phyloP scores from a whole-genome alignment of 92 coral and sea anemone species.

The Desmophyllum pertusum region DNA sequence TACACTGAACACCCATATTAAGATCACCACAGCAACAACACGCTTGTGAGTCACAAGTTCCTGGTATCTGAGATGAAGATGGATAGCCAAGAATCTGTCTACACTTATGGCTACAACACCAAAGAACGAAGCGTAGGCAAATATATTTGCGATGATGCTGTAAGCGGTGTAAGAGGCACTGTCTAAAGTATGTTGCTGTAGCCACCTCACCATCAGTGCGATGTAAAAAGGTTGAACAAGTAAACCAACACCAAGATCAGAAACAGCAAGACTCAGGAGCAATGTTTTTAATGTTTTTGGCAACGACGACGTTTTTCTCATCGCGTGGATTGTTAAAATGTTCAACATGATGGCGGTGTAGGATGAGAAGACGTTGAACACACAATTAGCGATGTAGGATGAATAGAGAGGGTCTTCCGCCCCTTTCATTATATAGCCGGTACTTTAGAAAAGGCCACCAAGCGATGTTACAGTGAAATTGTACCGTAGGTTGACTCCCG shows the following conservation, averaged over 20 bases:
- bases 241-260: conserved; percentile 25
- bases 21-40: conserved; percentile 1
- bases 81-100: conserved; percentile 25
- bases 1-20: not conserved
- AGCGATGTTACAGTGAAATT: no score
- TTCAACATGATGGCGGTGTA: conserved; percentile 11
- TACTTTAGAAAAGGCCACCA: no score
- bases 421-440: no score
- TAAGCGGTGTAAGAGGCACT: no score
- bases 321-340: conserved; percentile 1
- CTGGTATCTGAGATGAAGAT: conserved; percentile 25
- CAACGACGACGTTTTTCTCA: conserved; percentile 12
- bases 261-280: conserved; percentile 27
- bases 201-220: no score
- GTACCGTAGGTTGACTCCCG: no score
- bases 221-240: conserved; percentile 15
- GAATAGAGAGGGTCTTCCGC: no score
- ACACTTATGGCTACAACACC: no score
- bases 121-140: no score
- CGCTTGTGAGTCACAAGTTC: conserved; percentile 24
- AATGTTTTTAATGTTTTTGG: conserved; percentile 10
- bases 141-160: no score
- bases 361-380: not conserved
- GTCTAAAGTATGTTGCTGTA: no score
- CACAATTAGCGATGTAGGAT: conserved; percentile 11